phyloP scores from a whole-genome alignment of 2,888 invertebrate genomes.

The Noctua janthe region DNA sequence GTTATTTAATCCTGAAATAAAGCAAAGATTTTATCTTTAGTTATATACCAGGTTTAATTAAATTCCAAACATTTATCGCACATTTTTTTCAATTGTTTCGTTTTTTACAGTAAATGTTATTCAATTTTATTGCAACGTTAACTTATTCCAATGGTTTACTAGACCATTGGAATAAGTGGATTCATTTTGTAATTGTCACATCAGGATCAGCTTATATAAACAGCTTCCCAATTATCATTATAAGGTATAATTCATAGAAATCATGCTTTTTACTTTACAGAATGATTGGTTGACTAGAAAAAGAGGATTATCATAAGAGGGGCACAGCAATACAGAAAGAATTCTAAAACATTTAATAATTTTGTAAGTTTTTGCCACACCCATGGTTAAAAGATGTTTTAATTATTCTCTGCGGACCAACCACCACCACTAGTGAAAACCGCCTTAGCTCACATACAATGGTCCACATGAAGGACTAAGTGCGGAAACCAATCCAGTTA shows the following conservation, averaged over 20 bases:
- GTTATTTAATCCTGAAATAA: constrained; percentile 79
- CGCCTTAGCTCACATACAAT: not conserved
- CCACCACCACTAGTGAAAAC: not conserved
- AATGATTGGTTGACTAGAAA: not conserved
- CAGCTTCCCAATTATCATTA: not conserved
- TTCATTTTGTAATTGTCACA: not conserved
- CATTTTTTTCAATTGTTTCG: not conserved
- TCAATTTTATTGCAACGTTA: not conserved
- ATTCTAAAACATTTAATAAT: not conserved
- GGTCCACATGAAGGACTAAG: not conserved
- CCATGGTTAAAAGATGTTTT: not conserved
- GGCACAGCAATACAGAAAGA: no score
- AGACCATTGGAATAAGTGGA: not conserved
- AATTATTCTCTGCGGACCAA: not conserved
- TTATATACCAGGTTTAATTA: not conserved
- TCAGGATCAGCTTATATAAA: not conserved
- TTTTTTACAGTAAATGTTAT: not conserved
- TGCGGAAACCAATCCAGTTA: not conserved
- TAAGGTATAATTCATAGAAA: not conserved
- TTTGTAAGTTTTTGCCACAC: not conserved
- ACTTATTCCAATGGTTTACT: no score
- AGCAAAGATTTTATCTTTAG: not conserved
- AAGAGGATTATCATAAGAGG: not conserved
- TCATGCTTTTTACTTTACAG: not conserved
- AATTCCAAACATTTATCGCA: not conserved